Conservation (phyloP, 2,113 vertebrate species). For the Hippopotamus amphibius region DNA sequence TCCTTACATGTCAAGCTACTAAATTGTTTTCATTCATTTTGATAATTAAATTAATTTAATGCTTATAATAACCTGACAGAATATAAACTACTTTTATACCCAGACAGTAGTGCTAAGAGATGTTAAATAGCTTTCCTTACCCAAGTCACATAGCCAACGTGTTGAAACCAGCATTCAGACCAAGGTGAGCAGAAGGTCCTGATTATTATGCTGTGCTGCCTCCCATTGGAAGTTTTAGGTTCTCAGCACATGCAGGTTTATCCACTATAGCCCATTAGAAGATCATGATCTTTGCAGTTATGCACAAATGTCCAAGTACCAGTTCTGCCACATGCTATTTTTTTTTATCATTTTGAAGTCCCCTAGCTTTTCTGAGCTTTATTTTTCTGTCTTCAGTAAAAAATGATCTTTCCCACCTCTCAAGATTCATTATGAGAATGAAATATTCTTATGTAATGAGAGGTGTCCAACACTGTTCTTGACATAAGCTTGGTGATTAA, state of each 20-base stretch:
- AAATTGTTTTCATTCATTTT: background rate
- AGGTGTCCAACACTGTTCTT: constrained; percentile 10
- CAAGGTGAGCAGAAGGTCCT: background rate
- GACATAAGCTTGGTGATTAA: constrained; percentile 27
- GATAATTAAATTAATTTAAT: background rate
- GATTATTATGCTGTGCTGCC: background rate
- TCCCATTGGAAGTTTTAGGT: background rate
- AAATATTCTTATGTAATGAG: constrained; percentile 41
- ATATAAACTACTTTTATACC: constrained; percentile 53
- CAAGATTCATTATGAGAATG: background rate
- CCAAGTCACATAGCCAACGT: background rate
- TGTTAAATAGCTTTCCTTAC: background rate
- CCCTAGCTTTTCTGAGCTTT: background rate
- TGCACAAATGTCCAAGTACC: background rate
- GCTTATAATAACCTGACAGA: background rate
- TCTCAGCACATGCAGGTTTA: background rate
- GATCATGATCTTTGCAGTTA: background rate
- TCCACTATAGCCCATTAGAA: background rate
- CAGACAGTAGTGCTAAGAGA: background rate
- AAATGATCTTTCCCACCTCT: background rate
- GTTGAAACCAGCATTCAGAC: background rate
- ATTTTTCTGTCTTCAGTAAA: background rate
- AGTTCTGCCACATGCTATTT: background rate
- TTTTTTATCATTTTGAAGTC: background rate
- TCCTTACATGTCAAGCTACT: background rate